Evolutionary conservation across 2,113 vertebrate genomes (phyloP).

Genomic region (Trogon surrucura): DNA sequence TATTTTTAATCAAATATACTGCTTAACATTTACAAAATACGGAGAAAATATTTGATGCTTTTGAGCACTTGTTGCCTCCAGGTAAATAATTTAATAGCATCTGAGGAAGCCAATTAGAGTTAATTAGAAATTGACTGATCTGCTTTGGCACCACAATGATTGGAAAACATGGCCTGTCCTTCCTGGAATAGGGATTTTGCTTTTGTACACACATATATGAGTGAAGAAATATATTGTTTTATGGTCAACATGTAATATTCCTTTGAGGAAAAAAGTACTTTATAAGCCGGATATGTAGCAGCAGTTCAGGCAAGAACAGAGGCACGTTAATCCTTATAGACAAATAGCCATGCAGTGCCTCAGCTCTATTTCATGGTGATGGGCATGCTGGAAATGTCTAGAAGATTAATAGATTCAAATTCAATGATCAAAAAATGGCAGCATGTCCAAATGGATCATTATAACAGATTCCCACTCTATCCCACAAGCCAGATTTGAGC

Average conservation of each 20-base stretch:
- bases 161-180: not conserved
- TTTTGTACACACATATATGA: not conserved
- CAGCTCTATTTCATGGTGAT: conserved; percentile 42
- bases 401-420: conserved; percentile 53
- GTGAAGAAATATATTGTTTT: not conserved
- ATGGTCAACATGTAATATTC: not conserved
- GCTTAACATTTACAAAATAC: conserved; percentile 7
- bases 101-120: conserved; percentile 44
- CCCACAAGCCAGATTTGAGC: conserved; percentile 10
- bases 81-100: conserved; percentile 57
- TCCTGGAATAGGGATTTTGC: not conserved
- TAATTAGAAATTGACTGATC: conserved; percentile 63
- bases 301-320: not conserved
- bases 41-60: conserved; percentile 34
- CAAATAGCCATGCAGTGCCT: not conserved
- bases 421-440: conserved; percentile 43
- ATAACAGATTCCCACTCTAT: conserved; percentile 39
- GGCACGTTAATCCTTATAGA: not conserved
- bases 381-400: conserved; percentile 26
- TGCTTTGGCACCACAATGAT: conserved; percentile 10
- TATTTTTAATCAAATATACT: conserved; percentile 7
- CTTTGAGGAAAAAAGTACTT: not conserved
- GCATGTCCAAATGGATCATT: conserved; percentile 52
- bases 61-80: conserved; percentile 24
- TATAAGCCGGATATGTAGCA: conserved; percentile 19